Conservation (phyloP, 2,797 vertebrate genomes). For the Pygocentrus nattereri region DNA sequence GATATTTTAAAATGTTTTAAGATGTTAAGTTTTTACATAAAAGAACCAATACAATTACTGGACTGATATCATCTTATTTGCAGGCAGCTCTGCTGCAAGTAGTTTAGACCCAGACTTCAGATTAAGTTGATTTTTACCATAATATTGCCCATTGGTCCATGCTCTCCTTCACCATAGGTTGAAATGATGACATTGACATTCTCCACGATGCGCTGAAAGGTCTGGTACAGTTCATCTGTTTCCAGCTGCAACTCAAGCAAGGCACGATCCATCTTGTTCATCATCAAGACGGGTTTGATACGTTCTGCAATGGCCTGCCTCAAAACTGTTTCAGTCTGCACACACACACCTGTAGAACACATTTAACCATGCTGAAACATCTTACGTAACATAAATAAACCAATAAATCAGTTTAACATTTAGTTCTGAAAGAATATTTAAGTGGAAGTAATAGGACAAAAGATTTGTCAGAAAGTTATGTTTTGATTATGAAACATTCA, state of each 20-base stretch:
- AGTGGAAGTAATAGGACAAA: too few relatives aligned
- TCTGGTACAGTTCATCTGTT: slow-evolving; percentile 67
- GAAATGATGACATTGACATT: slow-evolving; percentile 71
- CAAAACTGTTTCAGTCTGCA: slow-evolving; percentile 70
- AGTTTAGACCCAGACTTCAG: not conserved
- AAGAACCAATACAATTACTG: too few relatives aligned
- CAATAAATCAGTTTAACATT: too few relatives aligned
- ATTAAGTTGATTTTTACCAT: slow-evolving; percentile 57
- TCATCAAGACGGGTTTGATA: slow-evolving; percentile 68
- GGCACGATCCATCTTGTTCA: slow-evolving; percentile 73
- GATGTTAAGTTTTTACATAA: too few relatives aligned
- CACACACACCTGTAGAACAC: slow-evolving; percentile 64
- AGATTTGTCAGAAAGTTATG: too few relatives aligned
- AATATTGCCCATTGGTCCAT: slow-evolving; percentile 68
- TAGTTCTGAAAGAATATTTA: not conserved
- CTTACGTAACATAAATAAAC: too few relatives aligned
- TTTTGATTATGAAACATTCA: too few relatives aligned
- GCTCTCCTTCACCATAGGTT: slow-evolving; percentile 67
- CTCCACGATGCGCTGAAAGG: slow-evolving; percentile 68
- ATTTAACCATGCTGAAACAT: not conserved
- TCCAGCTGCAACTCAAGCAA: slow-evolving; percentile 72
- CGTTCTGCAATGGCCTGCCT: slow-evolving; percentile 66
- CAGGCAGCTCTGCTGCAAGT: not conserved
- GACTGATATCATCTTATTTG: too few relatives aligned
- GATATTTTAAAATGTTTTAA: too few relatives aligned